phyloP scores from a whole-genome alignment of 2,888 invertebrate species.

The Hyposoter didymator region DNA sequence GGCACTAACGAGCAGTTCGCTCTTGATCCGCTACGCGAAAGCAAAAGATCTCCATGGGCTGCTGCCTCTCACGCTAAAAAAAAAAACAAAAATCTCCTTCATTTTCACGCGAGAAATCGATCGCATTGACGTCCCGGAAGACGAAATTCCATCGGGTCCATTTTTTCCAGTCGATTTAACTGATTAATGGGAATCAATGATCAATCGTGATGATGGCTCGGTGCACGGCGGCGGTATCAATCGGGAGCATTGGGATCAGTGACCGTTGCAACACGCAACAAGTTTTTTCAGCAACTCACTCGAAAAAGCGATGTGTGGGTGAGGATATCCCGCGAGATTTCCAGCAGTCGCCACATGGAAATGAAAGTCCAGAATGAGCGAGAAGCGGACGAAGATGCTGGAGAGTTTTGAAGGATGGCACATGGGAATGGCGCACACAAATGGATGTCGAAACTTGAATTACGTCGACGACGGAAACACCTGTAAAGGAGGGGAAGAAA shows the following conservation, averaged over 20 bases:
- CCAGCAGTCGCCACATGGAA: background rate
- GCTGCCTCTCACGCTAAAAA: constrained; percentile 7
- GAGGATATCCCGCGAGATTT: background rate
- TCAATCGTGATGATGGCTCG: background rate
- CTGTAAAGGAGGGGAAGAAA: background rate
- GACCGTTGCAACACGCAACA: no score
- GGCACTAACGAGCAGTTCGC: constrained; percentile 63
- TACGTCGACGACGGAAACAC: background rate
- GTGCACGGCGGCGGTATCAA: background rate
- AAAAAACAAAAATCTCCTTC: background rate
- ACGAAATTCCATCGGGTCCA: background rate
- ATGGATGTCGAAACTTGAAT: background rate
- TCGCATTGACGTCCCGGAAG: background rate
- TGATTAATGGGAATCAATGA: background rate
- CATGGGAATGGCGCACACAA: constrained; percentile 20
- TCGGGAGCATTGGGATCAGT: background rate
- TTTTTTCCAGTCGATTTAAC: background rate
- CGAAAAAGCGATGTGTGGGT: no score
- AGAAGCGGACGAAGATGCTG: background rate
- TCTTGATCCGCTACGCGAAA: background rate
- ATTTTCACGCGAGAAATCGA: background rate
- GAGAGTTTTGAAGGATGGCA: background rate
- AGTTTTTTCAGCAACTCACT: no score
- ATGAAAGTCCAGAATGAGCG: background rate
- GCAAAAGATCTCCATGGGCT: constrained; percentile 16